Conservation (phyloP, 2,888 invertebrate genomes). For the Teleogryllus oceanicus region DNA sequence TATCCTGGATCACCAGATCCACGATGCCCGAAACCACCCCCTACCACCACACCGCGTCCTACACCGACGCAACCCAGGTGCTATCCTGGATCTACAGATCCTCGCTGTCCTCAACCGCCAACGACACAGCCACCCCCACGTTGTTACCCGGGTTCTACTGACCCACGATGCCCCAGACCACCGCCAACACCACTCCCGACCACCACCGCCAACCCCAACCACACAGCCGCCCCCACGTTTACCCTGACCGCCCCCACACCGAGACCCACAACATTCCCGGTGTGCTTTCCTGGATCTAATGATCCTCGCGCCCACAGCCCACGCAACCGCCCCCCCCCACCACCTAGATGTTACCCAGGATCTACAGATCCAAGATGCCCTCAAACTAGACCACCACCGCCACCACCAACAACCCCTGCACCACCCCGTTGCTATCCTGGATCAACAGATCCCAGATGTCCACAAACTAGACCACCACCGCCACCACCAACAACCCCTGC, state of each 20-base stretch:
- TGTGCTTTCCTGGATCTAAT: constrained; percentile 44
- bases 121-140: constrained; percentile 31
- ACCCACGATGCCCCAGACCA: constrained; percentile 30
- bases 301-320: constrained; percentile 44
- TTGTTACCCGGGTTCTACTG: constrained; percentile 36
- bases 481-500: constrained; percentile 37
- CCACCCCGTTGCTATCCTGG: constrained; percentile 36
- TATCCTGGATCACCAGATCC: constrained; percentile 42
- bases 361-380: constrained; percentile 40
- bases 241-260: constrained; percentile 39
- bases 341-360: constrained; percentile 39
- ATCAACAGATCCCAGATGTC: constrained; percentile 35
- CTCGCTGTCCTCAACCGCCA: constrained; percentile 39
- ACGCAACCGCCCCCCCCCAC: constrained; percentile 39
- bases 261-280: constrained; percentile 37
- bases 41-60: constrained; percentile 31
- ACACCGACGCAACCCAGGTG: constrained; percentile 33
- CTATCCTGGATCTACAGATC: constrained; percentile 37
- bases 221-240: neutral
- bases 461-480: constrained; percentile 38
- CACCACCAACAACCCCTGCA: constrained; percentile 32
- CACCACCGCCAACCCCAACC: constrained; percentile 25
- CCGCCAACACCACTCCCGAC: constrained; percentile 21
- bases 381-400: neutral
- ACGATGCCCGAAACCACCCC: constrained; percentile 40